Base-by-base conservation (phyloP, 2,888 invertebrate genomes). In the Diarsia dahlii region DNA sequence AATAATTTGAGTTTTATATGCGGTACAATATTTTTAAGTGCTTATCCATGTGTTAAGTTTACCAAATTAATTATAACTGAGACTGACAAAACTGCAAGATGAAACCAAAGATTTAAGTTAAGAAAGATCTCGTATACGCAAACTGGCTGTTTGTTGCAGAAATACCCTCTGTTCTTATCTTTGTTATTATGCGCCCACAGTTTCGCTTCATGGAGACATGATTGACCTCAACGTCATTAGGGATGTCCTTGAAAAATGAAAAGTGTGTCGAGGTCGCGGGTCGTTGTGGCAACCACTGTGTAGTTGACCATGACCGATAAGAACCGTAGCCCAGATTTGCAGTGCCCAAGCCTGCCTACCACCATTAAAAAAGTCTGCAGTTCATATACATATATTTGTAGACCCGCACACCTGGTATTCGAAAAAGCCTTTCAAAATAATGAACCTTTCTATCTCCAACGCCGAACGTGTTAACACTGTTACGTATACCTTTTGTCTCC, bases 351-450 rank as follows among this genome's bases (percentile, higher is more conserved):
- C 58, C 15, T 15, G 28, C 28, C n/a, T n/a, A 58, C 23, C 23
- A 28, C 3, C 28, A 28, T 28, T 58, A 2, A 15, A 8, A 58
- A 28, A 58, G 15, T 8, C 8, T 28, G 15, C 58, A 58, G 15
- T 15, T 58, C 12, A 56, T 2, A 13, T 58, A 8, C 15, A 1
- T 34, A 60, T 60, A 28, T 58, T 28, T 58, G 28, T 28, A 18
- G 28, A 39, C 12, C 28, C 9, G 28, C 10, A n/a, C 18, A 72
- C 6, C 8, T n/a, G 34, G 15, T 54, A 28, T 12, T 69, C 48
- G n/a, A 23, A n/a, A 70, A 46, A 23, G 39, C 60, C 34, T 70
- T 13, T 50, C 15, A 15, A 77, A 80, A 52, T 80, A 72, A 60
- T 73, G 56, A 65, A 46, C 20, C 45, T 46, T 56, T 64, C 60